A percentile compares a stretch with the other conserved stretches of the same genome.
phyloP scores from a whole-genome alignment of 2,888 invertebrate genomes.

The Selenia dentaria region DNA sequence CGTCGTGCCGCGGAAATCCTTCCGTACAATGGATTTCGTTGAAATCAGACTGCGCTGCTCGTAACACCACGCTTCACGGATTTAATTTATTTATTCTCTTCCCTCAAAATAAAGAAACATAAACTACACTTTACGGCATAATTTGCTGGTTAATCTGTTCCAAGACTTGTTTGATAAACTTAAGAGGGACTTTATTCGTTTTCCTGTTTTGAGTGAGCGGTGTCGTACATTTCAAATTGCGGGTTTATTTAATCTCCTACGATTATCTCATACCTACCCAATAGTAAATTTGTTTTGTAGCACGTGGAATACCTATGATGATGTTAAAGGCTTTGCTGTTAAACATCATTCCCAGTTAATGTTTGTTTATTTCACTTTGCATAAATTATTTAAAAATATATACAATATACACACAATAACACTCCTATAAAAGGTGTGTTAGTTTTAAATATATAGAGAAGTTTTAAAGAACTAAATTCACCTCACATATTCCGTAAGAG shows the following conservation, averaged over 20 bases:
- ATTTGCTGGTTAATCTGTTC: conserved; percentile 35
- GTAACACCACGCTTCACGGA: conserved; percentile 33
- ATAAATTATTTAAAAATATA: conserved; percentile 23
- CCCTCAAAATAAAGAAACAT: conserved; percentile 19
- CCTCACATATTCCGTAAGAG: conserved; percentile 24
- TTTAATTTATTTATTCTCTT: conserved; percentile 43
- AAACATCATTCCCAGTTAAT: too few species aligned
- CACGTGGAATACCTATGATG: too few species aligned
- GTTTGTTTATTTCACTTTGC: too few species aligned
- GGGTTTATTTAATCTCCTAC: too few species aligned
- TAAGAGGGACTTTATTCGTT: conserved; percentile 32
- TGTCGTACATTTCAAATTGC: too few species aligned
- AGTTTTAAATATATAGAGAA: too few species aligned
- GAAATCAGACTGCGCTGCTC: conserved; percentile 34
- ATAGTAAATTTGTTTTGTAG: too few species aligned
- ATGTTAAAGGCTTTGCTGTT: too few species aligned
- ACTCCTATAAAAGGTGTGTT: too few species aligned
- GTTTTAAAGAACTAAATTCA: conserved; percentile 21
- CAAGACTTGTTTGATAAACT: conserved; percentile 33
- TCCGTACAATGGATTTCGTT: conserved; percentile 41
- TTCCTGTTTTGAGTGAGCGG: conserved; percentile 25
- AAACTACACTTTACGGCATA: conserved; percentile 29
- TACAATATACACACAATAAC: too few species aligned
- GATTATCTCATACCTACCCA: too few species aligned
- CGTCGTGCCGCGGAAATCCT: conserved; percentile 41